phyloP scores from a whole-genome alignment of 2,888 invertebrate species.

The Protodeltote pygarga region DNA sequence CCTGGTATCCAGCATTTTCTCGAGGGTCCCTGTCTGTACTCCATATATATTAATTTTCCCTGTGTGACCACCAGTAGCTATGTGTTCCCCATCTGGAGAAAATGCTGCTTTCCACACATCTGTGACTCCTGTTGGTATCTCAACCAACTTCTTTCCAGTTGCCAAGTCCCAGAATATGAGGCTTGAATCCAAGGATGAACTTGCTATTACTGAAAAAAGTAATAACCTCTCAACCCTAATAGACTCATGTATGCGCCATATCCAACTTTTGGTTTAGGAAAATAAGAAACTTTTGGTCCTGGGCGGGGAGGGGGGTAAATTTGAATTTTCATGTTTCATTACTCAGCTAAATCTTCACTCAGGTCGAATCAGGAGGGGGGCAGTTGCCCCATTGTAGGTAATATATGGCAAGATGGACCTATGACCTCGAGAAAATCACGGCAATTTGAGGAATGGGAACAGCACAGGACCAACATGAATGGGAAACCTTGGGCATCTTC shows the following conservation, averaged over 20 bases:
- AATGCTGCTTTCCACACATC: slow-evolving; percentile 98
- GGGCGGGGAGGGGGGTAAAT: too few species aligned
- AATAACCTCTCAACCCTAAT: background rate
- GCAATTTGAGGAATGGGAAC: too few species aligned
- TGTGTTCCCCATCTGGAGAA: slow-evolving; percentile 95
- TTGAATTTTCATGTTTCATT: too few species aligned
- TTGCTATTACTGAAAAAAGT: slow-evolving; percentile 90
- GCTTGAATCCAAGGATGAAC: slow-evolving; percentile 96
- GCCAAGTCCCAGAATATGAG: slow-evolving; percentile 96
- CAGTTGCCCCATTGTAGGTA: too few species aligned
- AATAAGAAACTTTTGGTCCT: background rate
- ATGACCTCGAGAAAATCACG: too few species aligned
- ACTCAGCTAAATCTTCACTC: too few species aligned
- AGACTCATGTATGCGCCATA: background rate
- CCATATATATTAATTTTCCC: slow-evolving; percentile 96
- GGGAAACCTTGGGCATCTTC: too few species aligned
- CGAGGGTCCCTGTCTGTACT: slow-evolving; percentile 93
- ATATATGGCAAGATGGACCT: too few species aligned
- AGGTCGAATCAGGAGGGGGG: too few species aligned
- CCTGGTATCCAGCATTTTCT: slow-evolving; percentile 95
- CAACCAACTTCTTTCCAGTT: slow-evolving; percentile 92
- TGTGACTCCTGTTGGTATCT: slow-evolving; percentile 94
- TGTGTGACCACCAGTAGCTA: slow-evolving; percentile 96
- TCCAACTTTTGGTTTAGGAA: background rate
- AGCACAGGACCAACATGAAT: too few species aligned